Evolutionary conservation across 2,113 vertebrate species (phyloP).

Genomic region (Tonatia bakeri): DNA sequence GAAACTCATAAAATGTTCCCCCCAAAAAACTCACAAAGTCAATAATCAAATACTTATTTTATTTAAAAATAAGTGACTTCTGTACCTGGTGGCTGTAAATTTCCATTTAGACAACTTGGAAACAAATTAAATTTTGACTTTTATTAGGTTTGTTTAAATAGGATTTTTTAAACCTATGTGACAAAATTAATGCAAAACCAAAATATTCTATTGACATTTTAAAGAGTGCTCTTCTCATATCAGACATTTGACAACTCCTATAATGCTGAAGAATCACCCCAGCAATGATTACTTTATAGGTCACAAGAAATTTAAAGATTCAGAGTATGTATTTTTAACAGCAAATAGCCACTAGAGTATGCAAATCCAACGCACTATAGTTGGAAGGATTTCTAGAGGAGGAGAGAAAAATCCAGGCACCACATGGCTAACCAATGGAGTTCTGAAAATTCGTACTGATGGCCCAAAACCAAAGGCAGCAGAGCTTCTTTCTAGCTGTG

Average conservation of each 20-base stretch:
- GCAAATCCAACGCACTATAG: not conserved
- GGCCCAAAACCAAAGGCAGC: not conserved
- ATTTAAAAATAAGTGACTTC: slow-evolving; percentile 30
- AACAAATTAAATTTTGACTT: slow-evolving; percentile 21
- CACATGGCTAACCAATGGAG: not conserved
- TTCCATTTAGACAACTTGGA: slow-evolving; percentile 20
- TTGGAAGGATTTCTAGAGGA: not conserved
- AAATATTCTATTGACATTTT: slow-evolving; percentile 23
- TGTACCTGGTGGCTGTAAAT: not conserved
- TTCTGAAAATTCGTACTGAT: slow-evolving; percentile 40
- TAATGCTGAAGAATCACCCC: not conserved
- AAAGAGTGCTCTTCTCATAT: not conserved
- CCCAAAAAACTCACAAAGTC: not conserved
- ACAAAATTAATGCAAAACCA: slow-evolving; percentile 45
- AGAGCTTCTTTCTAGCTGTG: slow-evolving; percentile 7
- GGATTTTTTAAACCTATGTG: slow-evolving; percentile 16
- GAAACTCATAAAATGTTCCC: not conserved
- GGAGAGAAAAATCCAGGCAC: slow-evolving; percentile 13
- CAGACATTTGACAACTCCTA: slow-evolving; percentile 9
- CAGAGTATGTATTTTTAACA: not conserved
- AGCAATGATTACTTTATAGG: not conserved
- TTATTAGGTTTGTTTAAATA: slow-evolving; percentile 38
- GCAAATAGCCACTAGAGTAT: not conserved
- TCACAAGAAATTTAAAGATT: slow-evolving; percentile 25
- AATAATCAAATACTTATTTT: not conserved